Base-by-base conservation (phyloP, 1,140 invertebrate genomes). In the Drosophila rhopaloa region DNA sequence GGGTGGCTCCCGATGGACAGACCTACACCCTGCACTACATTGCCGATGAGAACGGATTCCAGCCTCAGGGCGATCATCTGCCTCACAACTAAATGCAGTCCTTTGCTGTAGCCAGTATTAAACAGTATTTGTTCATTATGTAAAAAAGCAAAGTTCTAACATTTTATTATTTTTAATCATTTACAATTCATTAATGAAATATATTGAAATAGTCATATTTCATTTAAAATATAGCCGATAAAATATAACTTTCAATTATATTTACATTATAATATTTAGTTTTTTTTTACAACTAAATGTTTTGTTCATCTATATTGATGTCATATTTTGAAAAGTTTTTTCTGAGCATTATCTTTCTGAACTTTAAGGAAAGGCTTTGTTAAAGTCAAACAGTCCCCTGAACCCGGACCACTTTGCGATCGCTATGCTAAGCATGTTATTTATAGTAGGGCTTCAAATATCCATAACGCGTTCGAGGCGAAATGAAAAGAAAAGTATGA, bases 31-130 rank as follows among this genome's bases (percentile, higher is more conserved):
- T 96, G 10, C 94, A 93, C 41, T 96, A 95, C 90, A 92, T 94
- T 35, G 96, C 96, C 47, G 95, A 96, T 88, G 95, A 96, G 90
- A 95, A 96, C 59, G 96, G 96, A 8, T 97, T 96, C 94, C 95
- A 95, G 59, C 95, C 96, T 10, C 72, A 93, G 62, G 95, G 95
- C 9, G 94, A 92, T 9, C 95, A 95, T 84, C 82, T 95, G 24
- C 90, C 90, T n/a, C 76, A 77, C 27, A 73, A 81, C 48, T 85
- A 53, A 62, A 29, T 13, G 40, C 2, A 13, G 11, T 1, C 8
- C 0, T 4, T 40, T 14, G 24, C n/a, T 16, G 38, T 37, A 32
- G 41, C 35, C 35, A 47, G 24, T n/a, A 53, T 32, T 43, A 72
- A 72, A 37, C 68, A 72, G 68, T 72, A 72, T 72, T 72, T 81